Percentiles rank a stretch among this genome's conserved stretches.
These are phyloP conservation scores for Cryptomyrus ogoouensis DNA, from an alignment of 2,113 vertebrate genomes.

Conservation along the genomic window DNA sequence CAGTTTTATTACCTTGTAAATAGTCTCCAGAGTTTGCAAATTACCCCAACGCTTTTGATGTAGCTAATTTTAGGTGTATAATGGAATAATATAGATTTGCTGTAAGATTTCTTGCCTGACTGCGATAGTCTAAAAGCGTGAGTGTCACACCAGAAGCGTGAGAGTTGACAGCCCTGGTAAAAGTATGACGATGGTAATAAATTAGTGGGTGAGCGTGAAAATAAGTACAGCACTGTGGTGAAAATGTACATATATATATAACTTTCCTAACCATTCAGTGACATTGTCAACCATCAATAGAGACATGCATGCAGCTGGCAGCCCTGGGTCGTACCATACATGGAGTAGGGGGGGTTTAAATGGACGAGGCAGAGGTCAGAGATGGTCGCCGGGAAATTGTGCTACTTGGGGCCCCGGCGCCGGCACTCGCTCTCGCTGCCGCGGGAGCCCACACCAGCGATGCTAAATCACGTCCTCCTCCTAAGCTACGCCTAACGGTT, in stretches of 20 bases:
- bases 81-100: too few relatives aligned
- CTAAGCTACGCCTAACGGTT: background rate
- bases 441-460: background rate
- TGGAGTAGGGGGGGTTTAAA: background rate
- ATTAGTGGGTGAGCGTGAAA: background rate
- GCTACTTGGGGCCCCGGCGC: background rate
- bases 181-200: background rate
- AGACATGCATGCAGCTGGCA: background rate
- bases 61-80: too few relatives aligned
- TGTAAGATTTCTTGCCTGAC: too few relatives aligned
- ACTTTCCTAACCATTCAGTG: background rate
- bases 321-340: background rate
- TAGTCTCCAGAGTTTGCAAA: too few relatives aligned
- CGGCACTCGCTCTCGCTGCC: background rate
- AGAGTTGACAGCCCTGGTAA: background rate
- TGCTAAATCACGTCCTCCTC: background rate
- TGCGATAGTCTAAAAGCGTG: too few relatives aligned
- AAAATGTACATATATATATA: background rate
- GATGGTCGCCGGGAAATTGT: background rate
- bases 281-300: background rate
- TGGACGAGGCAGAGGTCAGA: background rate
- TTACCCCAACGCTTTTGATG: too few relatives aligned
- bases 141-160: background rate
- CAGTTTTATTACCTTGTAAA: too few relatives aligned
- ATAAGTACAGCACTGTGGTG: background rate